Conservation (phyloP, 2,113 vertebrate genomes). For the Thymallus thymallus region DNA sequence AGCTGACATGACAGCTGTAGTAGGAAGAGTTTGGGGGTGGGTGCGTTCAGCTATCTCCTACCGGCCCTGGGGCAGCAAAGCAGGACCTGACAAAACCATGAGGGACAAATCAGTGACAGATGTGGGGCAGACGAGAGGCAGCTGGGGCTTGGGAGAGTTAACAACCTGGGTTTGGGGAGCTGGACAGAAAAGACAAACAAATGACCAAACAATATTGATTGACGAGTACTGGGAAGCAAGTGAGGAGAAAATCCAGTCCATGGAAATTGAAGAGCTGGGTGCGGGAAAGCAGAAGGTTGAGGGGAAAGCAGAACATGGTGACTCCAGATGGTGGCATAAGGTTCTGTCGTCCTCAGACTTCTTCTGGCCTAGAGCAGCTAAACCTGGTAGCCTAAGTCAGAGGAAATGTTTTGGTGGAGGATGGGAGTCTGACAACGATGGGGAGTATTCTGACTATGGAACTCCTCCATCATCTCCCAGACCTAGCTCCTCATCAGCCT, state of each 20-base stretch:
- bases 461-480: constrained; percentile 74
- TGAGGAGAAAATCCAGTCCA: constrained; percentile 58
- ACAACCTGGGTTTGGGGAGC: constrained; percentile 65
- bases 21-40: constrained; percentile 70
- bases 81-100: background rate
- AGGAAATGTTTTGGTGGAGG: constrained; percentile 14
- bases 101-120: background rate
- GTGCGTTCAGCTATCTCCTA: constrained; percentile 51
- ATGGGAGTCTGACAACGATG: constrained; percentile 51
- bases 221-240: constrained; percentile 72
- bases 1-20: constrained; percentile 58
- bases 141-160: constrained; percentile 38
- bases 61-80: constrained; percentile 44
- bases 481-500: constrained; percentile 40
- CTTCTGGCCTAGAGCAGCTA: constrained; percentile 40
- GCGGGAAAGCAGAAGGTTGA: constrained; percentile 25
- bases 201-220: constrained; percentile 30
- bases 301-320: background rate
- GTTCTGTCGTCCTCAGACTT: constrained; percentile 49
- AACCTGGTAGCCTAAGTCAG: background rate
- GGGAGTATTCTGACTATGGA: constrained; percentile 67
- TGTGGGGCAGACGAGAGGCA: constrained; percentile 16
- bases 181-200: constrained; percentile 27
- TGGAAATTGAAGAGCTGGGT: constrained; percentile 46
- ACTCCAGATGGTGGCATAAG: constrained; percentile 64